These are phyloP conservation scores for Tetrax tetrax DNA, from an alignment of 2,113 vertebrate genomes.

Conservation along the genomic window DNA sequence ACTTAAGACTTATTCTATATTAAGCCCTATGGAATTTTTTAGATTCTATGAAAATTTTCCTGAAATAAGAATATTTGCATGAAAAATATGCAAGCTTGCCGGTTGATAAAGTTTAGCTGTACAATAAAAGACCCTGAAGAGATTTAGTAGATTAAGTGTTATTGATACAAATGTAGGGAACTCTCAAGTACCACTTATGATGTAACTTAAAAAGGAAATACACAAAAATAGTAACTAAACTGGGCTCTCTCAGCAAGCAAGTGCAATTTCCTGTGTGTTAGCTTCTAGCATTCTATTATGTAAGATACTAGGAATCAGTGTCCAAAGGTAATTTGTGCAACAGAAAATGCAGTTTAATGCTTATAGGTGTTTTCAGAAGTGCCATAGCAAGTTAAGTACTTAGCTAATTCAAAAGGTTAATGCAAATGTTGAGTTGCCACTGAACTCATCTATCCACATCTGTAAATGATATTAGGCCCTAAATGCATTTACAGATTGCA, in stretches of 20 bases:
- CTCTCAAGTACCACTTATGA: background rate
- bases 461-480: background rate
- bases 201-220: background rate
- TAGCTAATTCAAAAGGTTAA: background rate
- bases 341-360: background rate
- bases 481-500: background rate
- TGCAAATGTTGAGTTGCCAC: background rate
- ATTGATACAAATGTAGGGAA: background rate
- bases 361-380: background rate
- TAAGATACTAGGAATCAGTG: background rate
- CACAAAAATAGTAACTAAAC: background rate
- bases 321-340: background rate
- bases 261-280: accelerated
- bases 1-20: background rate
- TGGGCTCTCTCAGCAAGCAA: background rate
- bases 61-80: background rate
- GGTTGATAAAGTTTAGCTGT: background rate
- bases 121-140: background rate
- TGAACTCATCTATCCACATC: background rate
- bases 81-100: background rate
- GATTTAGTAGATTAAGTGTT: background rate
- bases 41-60: background rate
- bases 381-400: background rate
- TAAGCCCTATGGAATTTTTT: background rate
- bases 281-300: background rate